Evolutionary conservation across 2,888 invertebrate genomes (phyloP), one percentile per base, ranked within the genome.

Genomic region (Vanessa cardui): DNA sequence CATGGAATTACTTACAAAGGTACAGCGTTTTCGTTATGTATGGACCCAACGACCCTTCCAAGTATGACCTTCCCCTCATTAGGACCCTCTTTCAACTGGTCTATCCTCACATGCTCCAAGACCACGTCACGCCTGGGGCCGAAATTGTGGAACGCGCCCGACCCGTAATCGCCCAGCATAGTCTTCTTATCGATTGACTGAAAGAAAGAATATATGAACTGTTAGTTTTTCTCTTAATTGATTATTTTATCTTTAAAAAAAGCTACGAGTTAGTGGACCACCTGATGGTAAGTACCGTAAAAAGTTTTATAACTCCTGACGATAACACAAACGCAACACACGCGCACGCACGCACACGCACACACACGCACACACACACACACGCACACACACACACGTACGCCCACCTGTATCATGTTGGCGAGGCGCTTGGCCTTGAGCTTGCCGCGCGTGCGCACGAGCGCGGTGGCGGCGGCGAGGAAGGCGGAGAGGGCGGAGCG

Each of bases 11-110:
- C 95, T 95, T 86, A 96, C 96, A 96, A 97, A 69, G 96, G 96
- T 59, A 97, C 96, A 54, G 94, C 93, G 77, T 95, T 96, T 61
- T 96, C 96, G 76, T 95, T 95, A 72, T 95, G 94, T 72, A 97
- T 94, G 70, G 96, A 96, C 76, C 97, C 97, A 4, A 97, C 95
- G 26, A 98, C 97, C 83, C 95, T 96, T 4, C 97, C 97, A 67
- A 96, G 83, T 1, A 97, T 84, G 0, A 97, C 95, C 78, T 94
- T 95, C 73, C 94, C 83, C 18, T 93, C 84, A 79, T 97, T 97
- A 12, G 93, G 77, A 3, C 96, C 97, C 6, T 93, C 86, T 59
- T 90, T 85, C 67, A 97, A 84, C 47, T 94, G 89, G 47, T 88
- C 88, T 16, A 97, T 81, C 1, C 82, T 82, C 8, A 75, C 73